Percentiles rank a stretch among this genome's conserved stretches.
These are phyloP conservation scores for human (Homo sapiens) DNA, from an alignment of 2,113 vertebrate genomes.

Conservation along the genomic window DNA sequence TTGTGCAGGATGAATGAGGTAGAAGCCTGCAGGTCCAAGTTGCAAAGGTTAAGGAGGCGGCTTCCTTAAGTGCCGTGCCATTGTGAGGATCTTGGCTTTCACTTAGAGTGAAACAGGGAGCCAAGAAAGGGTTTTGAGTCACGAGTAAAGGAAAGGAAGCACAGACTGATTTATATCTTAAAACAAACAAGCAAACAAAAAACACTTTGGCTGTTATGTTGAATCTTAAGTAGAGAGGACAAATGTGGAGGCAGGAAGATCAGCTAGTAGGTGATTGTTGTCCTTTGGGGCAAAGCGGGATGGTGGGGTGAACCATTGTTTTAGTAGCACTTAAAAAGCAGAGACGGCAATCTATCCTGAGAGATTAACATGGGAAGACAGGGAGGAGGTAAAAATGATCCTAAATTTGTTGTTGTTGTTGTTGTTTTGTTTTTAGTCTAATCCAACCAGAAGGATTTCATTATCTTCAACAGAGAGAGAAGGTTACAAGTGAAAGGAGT, in stretches of 20 bases:
- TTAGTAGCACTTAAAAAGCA: background rate
- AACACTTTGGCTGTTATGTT: background rate
- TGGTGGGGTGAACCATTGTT: background rate
- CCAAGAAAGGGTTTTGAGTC: background rate
- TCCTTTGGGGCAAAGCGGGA: background rate
- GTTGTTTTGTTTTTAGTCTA: background rate
- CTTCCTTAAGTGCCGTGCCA: background rate
- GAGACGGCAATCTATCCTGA: rapidly evolving
- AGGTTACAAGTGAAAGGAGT: background rate
- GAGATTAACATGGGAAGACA: background rate
- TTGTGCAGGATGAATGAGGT: background rate
- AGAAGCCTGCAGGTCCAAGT: background rate
- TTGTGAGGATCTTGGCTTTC: background rate
- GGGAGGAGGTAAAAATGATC: too few relatives aligned
- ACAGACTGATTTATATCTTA: background rate
- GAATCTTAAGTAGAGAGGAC: background rate
- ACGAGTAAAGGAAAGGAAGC: background rate
- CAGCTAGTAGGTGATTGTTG: background rate
- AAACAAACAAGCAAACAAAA: too few relatives aligned
- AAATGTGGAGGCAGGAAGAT: background rate
- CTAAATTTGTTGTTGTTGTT: background rate
- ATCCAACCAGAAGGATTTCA: background rate
- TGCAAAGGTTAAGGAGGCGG: background rate
- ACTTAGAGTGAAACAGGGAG: background rate
- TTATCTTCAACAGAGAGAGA: background rate